phyloP scores from a whole-genome alignment of 2,113 vertebrate genomes.

The Pycnonotus jocosus region DNA sequence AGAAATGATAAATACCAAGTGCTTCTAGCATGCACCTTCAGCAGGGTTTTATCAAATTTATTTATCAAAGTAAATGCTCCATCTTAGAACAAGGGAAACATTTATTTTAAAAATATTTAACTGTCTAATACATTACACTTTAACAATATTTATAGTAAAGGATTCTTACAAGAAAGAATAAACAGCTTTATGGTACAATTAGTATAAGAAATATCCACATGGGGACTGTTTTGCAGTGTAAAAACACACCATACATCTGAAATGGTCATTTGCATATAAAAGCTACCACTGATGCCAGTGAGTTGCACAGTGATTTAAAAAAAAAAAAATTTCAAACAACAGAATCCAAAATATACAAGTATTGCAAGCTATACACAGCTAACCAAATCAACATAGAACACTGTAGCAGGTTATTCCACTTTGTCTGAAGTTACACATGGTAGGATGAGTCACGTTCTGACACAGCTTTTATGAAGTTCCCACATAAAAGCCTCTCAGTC shows the following conservation, averaged over 20 bases:
- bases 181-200: slow-evolving; percentile 95
- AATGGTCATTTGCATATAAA: slow-evolving; percentile 81
- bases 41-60: slow-evolving; percentile 56
- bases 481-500: slow-evolving; percentile 74
- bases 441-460: slow-evolving; percentile 74
- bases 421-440: slow-evolving; percentile 78
- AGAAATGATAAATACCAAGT: not conserved
- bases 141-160: slow-evolving; percentile 98
- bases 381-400: slow-evolving; percentile 75
- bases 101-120: slow-evolving; percentile 99
- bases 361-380: slow-evolving; percentile 81
- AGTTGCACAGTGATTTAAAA: slow-evolving; percentile 80
- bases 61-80: slow-evolving; percentile 62
- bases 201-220: slow-evolving; percentile 89
- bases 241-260: slow-evolving; percentile 90
- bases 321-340: slow-evolving; percentile 73
- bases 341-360: slow-evolving; percentile 83
- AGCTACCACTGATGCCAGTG: slow-evolving; percentile 80
- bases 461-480: slow-evolving; percentile 70
- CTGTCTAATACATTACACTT: slow-evolving; percentile 98
- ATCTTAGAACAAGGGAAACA: slow-evolving; percentile 85
- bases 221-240: slow-evolving; percentile 85
- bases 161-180: slow-evolving; percentile 98
- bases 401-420: slow-evolving; percentile 77
- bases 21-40: slow-evolving; percentile 31